Evolutionary conservation across 2,888 invertebrate species (phyloP), one percentile per base, ranked within the genome.

Genomic region (Yponomeuta evonymella): DNA sequence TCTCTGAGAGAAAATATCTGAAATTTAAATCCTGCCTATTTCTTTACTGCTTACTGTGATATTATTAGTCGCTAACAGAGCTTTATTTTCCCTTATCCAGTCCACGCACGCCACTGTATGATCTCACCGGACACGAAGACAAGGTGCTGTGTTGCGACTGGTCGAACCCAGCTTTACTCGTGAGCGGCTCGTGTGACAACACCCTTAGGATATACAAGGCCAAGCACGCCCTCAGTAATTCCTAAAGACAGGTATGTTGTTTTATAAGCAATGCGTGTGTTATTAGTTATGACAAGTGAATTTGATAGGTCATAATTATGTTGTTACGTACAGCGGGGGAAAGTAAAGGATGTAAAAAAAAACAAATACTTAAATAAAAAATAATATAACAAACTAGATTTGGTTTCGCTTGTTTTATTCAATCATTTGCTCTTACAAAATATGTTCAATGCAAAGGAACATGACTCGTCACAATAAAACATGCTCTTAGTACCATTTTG

Each of bases 121-220:
- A 99, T 83, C 90, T 99, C 77, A 94, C 95, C 71, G 99, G 99
- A 0, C 99, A 99, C 83, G 96, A 97, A 79, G 98, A 98, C 80
- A 98, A 97, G 87, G 96, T 98, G 8, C 92, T 99, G 70, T 96
- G 97, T 83, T 97, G 97, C 76, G 97, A 98, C 88, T 99, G 99
- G 99, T 96, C 97, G 1, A 95, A 97, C 87, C 95, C 96, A 0
- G 93, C 96, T 70, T 94, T 96, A 70, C 95, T 99, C 74, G 94
- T 98, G 73, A 98, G 98, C 72, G 99, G 99, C 51, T 97, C 98
- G 12, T 95, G 97, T 58, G 99, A 99, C 87, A 98, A 98, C 86
- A 96, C 97, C 66, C 94, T 99, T 70, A 95, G 98, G 86, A 95
- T 98, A 84, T 98, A 96, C 83, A 97, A 96, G 83, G 93, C 95